Evolutionary conservation across 2,888 invertebrate species (phyloP), one percentile per base, ranked within the genome.

Genomic region (Notodonta dromedarius): DNA sequence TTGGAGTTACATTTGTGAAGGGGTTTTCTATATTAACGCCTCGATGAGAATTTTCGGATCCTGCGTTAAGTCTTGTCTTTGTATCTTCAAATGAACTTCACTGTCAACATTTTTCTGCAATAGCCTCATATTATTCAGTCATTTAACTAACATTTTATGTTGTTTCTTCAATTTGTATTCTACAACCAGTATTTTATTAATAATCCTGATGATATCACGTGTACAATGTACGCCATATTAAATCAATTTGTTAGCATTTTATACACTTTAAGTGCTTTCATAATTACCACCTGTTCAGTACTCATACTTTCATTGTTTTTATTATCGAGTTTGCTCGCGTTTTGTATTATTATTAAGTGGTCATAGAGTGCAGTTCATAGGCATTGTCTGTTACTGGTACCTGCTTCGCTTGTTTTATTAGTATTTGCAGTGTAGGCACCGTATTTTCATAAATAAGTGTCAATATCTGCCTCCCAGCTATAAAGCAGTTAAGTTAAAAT

Each of bases 401-500:
- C 71, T 68, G 61, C 60, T 62, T 57, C 64, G 61, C 60, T 48
- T 46, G 66, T 35, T 35, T 24, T 60, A 63, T 60, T 69, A 74
- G 59, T 67, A 71, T 73, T 72, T 65, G 61, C 66, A 69, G 61
- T 64, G 65, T 73, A 59, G 67, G 68, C 70, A 57, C 32, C 1
- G 13, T 67, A 62, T 70, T 73, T 58, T 65, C 65, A 60, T 70
- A 64, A 69, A 71, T 59, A 60, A 70, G 76, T 71, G 60, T 56
- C 69, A 68, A 69, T 67, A 62, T 69, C 62, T 61, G 71, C 74
- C 77, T 74, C 66, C 66, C 61, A 76, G 77, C 82, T 84, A 86
- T 88, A 82, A 79, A 87, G 85, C 74, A 80, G 81, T 86, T 84
- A 80, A 76, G 71, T 56, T 65, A 65, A 78, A 83, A 83, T 85